phyloP scores from a whole-genome alignment of 2,797 vertebrate species.

The Heteromormyrus szaboi region DNA sequence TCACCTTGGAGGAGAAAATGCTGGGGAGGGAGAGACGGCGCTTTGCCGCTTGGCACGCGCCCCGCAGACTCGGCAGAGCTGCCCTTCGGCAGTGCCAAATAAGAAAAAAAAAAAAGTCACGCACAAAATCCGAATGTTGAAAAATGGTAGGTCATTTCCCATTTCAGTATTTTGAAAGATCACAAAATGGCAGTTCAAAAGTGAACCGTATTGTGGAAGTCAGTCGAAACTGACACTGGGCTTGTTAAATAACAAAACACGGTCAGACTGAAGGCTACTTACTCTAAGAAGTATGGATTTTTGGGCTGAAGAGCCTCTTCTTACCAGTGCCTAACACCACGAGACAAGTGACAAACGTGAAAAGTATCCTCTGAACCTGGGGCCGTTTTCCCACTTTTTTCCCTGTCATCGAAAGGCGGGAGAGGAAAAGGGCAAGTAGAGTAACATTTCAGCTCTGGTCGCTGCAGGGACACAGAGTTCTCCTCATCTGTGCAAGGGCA shows the following conservation, averaged over 20 bases:
- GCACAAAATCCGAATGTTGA: not conserved
- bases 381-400: constrained; percentile 32
- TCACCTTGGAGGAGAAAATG: not conserved
- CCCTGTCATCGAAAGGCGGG: not conserved
- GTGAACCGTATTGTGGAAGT: not conserved
- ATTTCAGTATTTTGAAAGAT: not conserved
- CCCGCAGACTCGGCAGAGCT: not conserved
- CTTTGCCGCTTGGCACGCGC: not conserved
- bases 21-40: not conserved
- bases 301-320: not conserved
- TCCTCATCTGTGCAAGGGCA: not conserved
- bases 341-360: constrained; percentile 51
- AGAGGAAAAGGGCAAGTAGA: constrained; percentile 18
- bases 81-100: not conserved
- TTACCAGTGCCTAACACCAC: not conserved
- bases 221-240: not conserved
- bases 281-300: not conserved
- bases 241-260: not conserved
- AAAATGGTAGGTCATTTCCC: not conserved
- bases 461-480: not conserved
- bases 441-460: not conserved
- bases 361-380: constrained; percentile 39
- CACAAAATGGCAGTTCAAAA: not conserved
- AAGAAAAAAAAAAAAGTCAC: not conserved
- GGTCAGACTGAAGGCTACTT: not conserved